These are phyloP conservation scores for Hiodon alosoides DNA, from an alignment of 2,113 vertebrate genomes.

Conservation along the genomic window DNA sequence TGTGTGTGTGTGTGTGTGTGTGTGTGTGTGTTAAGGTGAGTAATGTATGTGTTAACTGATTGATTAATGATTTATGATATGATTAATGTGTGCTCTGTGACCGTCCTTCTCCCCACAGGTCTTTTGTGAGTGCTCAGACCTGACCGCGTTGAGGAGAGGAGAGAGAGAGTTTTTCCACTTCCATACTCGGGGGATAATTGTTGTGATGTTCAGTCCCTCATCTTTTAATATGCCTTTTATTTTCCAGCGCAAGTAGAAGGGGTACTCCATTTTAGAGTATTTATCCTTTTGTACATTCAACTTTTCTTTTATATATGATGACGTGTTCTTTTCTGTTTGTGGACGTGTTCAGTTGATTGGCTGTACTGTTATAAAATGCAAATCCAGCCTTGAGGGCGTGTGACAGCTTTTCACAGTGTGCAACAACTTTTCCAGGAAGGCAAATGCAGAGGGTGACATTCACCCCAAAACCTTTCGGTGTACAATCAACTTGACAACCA, in stretches of 20 bases:
- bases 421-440: neutral
- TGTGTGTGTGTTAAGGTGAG: too few relatives aligned
- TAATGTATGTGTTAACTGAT: too few relatives aligned
- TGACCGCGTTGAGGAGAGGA: too few relatives aligned
- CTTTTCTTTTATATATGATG: constrained; percentile 16
- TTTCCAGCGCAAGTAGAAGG: neutral
- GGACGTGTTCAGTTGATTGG: constrained; percentile 1
- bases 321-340: neutral
- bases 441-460: neutral
- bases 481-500: neutral
- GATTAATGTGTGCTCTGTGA: too few relatives aligned
- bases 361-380: neutral
- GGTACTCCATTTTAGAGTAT: constrained; percentile 22
- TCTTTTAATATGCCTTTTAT: constrained; percentile 13
- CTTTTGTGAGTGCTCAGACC: too few relatives aligned
- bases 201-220: neutral
- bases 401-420: too few relatives aligned
- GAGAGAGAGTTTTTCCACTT: neutral
- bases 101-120: too few relatives aligned
- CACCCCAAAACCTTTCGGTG: neutral
- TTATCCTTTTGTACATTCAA: constrained; percentile 34
- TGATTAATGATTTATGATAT: too few relatives aligned
- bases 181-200: neutral
- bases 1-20: too few relatives aligned
- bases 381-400: neutral